These are phyloP conservation scores for Tineola bisselliella DNA, from an alignment of 2,888 invertebrate species.

Conservation along the genomic window DNA sequence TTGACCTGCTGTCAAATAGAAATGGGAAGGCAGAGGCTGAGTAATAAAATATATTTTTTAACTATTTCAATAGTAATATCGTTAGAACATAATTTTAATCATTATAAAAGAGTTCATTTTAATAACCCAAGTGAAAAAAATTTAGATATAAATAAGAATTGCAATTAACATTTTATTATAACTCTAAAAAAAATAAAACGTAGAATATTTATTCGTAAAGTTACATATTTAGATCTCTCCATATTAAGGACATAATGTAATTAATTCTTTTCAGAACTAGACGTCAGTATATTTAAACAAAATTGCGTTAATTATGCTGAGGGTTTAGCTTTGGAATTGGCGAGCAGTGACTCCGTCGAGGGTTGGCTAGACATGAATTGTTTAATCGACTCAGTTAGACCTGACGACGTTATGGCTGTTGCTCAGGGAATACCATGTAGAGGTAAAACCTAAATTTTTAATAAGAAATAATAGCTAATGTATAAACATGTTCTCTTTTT, in stretches of 20 bases:
- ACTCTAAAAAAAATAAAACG: not conserved
- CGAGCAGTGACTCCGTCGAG: conserved; percentile 29
- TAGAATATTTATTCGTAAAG: too few relatives aligned
- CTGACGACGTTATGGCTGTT: conserved; percentile 27
- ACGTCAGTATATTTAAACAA: conserved; percentile 33
- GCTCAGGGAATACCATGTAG: conserved; percentile 29
- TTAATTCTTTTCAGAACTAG: conserved; percentile 29
- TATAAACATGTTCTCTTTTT: not conserved
- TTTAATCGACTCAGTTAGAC: conserved; percentile 29
- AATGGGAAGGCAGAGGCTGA: conserved; percentile 41
- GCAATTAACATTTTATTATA: not conserved
- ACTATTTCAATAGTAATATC: too few relatives aligned
- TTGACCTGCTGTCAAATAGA: conserved; percentile 32
- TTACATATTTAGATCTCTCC: too few relatives aligned
- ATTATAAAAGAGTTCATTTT: too few relatives aligned
- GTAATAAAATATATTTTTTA: too few relatives aligned
- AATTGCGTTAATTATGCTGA: conserved; percentile 32
- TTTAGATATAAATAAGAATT: too few relatives aligned
- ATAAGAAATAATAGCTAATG: not conserved
- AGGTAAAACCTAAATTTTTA: conserved; percentile 22
- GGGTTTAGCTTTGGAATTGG: conserved; percentile 38
- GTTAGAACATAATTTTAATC: too few relatives aligned
- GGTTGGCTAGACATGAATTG: conserved; percentile 23
- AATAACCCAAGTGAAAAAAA: too few relatives aligned
- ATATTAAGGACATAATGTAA: too few relatives aligned